phyloP scores from a whole-genome alignment of 2,797 vertebrate genomes.

The Protonibea diacanthus region DNA sequence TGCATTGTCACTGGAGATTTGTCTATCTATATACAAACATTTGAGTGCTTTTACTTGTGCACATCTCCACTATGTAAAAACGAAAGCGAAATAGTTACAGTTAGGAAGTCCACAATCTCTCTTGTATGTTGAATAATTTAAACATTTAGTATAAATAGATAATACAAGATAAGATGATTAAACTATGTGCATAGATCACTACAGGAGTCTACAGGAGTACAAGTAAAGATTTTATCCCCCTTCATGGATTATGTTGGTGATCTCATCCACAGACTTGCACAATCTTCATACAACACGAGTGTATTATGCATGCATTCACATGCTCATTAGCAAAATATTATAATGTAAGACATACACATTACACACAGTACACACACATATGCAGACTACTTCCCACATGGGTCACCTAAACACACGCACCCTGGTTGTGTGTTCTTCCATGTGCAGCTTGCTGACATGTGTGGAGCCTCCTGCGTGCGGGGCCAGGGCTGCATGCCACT shows the following conservation, averaged over 20 bases:
- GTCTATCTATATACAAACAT: not conserved
- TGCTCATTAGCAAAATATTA: not conserved
- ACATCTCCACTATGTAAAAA: not conserved
- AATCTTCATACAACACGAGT: not conserved
- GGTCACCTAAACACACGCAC: constrained; percentile 40
- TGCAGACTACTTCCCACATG: constrained; percentile 19
- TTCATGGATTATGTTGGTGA: not conserved
- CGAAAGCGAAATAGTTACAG: not conserved
- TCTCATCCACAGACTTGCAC: constrained; percentile 17
- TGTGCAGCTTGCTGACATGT: constrained; percentile 73
- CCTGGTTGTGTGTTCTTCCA: constrained; percentile 59
- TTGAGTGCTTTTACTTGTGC: not conserved
- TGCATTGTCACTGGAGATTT: not conserved
- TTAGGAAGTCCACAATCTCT: not conserved
- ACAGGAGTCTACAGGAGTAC: too few species aligned
- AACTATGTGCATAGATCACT: not conserved
- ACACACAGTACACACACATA: constrained; percentile 9
- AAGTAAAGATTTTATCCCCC: not conserved
- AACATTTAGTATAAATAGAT: not conserved
- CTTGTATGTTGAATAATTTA: not conserved
- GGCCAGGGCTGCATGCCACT: constrained; percentile 69
- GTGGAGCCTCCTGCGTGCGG: constrained; percentile 61
- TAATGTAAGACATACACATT: not conserved
- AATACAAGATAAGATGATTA: not conserved
- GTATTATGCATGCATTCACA: not conserved